phyloP scores from a whole-genome alignment of 1,140 invertebrate genomes.

The Nautilus pompilius region DNA sequence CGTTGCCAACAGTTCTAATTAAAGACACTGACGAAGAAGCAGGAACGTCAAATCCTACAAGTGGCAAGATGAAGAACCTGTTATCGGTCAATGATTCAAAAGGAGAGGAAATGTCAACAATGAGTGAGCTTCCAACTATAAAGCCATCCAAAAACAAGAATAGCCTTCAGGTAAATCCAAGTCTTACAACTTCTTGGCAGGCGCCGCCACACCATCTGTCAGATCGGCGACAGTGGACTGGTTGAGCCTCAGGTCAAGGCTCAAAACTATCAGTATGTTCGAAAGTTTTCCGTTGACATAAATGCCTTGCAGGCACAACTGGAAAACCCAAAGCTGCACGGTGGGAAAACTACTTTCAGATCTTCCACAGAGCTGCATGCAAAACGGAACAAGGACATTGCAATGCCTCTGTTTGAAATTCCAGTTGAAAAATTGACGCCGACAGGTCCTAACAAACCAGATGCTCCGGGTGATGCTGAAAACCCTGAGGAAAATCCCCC shows the following conservation, averaged over 20 bases:
- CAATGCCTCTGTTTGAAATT: background rate
- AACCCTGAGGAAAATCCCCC: background rate
- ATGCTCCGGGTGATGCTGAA: background rate
- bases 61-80: background rate
- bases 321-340: slow-evolving; percentile 49
- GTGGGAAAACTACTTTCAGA: slow-evolving; percentile 40
- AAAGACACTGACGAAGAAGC: slow-evolving; percentile 19
- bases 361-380: slow-evolving; percentile 32
- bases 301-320: slow-evolving; percentile 49
- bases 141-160: slow-evolving; percentile 17
- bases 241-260: slow-evolving; percentile 26
- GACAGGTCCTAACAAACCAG: too few relatives aligned
- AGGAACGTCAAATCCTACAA: slow-evolving; percentile 10
- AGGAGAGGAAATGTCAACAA: slow-evolving; percentile 3
- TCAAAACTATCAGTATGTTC: slow-evolving; percentile 48
- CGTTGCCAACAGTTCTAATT: slow-evolving; percentile 27
- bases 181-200: slow-evolving; percentile 27
- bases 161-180: slow-evolving; percentile 6
- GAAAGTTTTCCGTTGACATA: slow-evolving; percentile 53
- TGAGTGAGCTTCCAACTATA: slow-evolving; percentile 1
- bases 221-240: slow-evolving; percentile 25
- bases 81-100: slow-evolving; percentile 5
- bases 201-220: slow-evolving; percentile 43
- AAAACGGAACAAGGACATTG: slow-evolving; percentile 11
- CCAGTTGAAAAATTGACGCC: background rate